Conservation (phyloP, 2,797 vertebrate genomes). For the Sebastes cheni region DNA sequence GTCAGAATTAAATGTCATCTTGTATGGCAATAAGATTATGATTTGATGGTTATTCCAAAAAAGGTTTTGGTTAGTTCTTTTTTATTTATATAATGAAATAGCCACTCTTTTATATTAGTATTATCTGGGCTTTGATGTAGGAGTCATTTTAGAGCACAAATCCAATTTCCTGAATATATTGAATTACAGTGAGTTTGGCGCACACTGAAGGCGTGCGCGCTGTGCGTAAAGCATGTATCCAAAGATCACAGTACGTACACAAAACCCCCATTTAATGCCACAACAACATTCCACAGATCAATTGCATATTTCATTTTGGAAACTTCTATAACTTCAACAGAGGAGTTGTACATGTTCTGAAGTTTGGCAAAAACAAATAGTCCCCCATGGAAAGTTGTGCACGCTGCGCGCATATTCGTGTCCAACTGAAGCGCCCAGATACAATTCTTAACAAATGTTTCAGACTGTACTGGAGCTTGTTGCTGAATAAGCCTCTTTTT, state of each 20-base stretch:
- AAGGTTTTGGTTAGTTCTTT: background rate
- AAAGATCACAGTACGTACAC: background rate
- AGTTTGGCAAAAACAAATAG: constrained; percentile 1
- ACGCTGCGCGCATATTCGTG: constrained; percentile 8
- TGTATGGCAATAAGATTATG: constrained; percentile 31
- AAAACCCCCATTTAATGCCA: constrained; percentile 12
- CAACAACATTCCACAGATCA: constrained; percentile 3
- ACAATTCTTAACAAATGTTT: background rate
- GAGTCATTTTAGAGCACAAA: background rate
- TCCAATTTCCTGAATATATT: constrained; percentile 12
- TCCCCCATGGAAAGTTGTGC: constrained; percentile 40
- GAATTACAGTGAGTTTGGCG: constrained; percentile 2
- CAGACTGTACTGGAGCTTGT: background rate
- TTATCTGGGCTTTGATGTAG: background rate
- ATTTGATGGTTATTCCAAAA: background rate
- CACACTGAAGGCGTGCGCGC: constrained; percentile 11
- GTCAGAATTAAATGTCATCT: constrained; percentile 48
- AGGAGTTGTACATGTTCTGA: constrained; percentile 15
- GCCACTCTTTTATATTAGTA: background rate
- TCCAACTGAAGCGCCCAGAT: background rate
- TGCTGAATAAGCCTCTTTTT: background rate
- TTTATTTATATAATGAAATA: background rate
- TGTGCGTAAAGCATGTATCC: constrained; percentile 52
- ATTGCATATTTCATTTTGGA: background rate
- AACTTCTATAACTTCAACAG: constrained; percentile 14